Conservation (phyloP, 1,140 invertebrate genomes). For the Venustaconcha ellipsiformis region DNA sequence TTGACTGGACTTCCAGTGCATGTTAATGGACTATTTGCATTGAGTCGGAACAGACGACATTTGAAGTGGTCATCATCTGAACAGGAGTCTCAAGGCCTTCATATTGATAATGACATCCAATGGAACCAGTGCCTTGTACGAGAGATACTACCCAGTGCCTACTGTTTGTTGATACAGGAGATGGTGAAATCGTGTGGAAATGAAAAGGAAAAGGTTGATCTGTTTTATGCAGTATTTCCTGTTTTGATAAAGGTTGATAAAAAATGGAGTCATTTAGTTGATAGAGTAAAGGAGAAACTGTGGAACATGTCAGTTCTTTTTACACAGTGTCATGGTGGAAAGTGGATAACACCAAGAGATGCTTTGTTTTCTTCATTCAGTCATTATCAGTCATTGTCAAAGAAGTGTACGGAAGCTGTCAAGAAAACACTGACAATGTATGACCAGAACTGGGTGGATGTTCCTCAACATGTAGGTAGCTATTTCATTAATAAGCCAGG, state of each 20-base stretch:
- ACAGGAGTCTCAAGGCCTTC: slow-evolving; percentile 23
- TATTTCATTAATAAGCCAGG: too few relatives aligned
- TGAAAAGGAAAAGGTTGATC: background rate
- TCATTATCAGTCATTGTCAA: background rate
- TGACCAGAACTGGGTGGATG: too few relatives aligned
- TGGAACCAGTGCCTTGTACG: slow-evolving; percentile 57
- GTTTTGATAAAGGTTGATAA: background rate
- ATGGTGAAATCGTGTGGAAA: slow-evolving; percentile 5
- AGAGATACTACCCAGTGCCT: slow-evolving; percentile 49
- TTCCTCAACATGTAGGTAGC: too few relatives aligned
- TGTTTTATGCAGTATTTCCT: slow-evolving; percentile 26
- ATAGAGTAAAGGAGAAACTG: background rate
- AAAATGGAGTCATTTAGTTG: background rate
- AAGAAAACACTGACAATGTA: too few relatives aligned
- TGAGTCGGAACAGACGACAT: slow-evolving; percentile 57
- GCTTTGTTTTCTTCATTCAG: slow-evolving; percentile 19
- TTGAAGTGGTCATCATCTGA: slow-evolving; percentile 57
- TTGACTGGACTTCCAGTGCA: slow-evolving; percentile 61
- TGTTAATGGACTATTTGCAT: slow-evolving; percentile 60
- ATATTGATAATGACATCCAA: slow-evolving; percentile 43
- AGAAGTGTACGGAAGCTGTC: too few relatives aligned
- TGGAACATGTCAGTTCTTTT: background rate
- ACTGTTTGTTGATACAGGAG: slow-evolving; percentile 22
- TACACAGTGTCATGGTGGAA: background rate
- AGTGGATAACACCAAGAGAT: slow-evolving; percentile 7